Conservation (phyloP, 2,113 vertebrate genomes). For the Apus apus region DNA sequence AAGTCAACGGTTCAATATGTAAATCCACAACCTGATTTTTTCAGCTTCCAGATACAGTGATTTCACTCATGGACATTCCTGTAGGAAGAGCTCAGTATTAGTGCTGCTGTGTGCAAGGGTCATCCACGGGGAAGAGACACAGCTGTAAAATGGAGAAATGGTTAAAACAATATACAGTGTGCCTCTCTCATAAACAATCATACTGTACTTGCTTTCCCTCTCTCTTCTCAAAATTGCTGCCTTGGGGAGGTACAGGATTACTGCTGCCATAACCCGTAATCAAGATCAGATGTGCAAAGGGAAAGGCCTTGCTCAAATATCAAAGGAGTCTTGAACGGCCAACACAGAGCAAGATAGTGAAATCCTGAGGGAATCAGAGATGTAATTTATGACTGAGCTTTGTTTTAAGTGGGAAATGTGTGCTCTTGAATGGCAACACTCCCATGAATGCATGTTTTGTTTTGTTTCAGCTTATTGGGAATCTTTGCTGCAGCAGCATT, state of each 20-base stretch:
- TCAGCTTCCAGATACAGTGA: neutral
- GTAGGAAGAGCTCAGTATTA: neutral
- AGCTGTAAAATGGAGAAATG: neutral
- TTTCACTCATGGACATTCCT: neutral
- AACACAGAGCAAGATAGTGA: conserved; percentile 10
- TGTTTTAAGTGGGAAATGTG: neutral
- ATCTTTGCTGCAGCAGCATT: neutral
- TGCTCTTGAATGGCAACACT: neutral
- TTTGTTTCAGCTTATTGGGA: neutral
- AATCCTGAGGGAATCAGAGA: neutral
- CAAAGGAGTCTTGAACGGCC: conserved; percentile 43
- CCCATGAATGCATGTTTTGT: neutral
- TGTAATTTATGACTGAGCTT: conserved; percentile 33
- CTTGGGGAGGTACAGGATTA: conserved; percentile 50
- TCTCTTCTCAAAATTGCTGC: neutral
- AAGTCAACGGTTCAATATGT: neutral
- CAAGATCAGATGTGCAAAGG: conserved; percentile 50
- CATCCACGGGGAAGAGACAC: neutral
- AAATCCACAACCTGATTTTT: neutral
- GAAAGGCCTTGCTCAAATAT: conserved; percentile 55
- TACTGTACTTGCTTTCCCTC: neutral
- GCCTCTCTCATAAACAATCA: neutral
- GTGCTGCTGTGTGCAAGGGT: neutral
- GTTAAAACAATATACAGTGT: neutral
- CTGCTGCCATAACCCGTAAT: neutral